Percentiles rank a stretch among this genome's conserved stretches.
Evolutionary conservation across 92 coral and sea anemone species (phyloP).

Genomic region (Zoanthus solanderi): DNA sequence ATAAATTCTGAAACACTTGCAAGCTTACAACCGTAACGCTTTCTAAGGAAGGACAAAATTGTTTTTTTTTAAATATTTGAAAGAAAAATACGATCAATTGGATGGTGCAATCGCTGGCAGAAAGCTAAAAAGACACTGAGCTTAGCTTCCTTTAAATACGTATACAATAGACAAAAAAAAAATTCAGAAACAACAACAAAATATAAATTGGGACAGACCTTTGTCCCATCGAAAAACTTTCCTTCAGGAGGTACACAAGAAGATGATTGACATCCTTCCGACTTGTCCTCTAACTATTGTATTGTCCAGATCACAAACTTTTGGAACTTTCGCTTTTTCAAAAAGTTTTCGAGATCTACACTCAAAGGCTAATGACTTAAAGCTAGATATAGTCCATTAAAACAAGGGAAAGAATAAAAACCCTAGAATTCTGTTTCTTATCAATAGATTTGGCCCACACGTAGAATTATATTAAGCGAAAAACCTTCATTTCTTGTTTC

Average conservation of each 20-base stretch:
- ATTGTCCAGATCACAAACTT: background rate
- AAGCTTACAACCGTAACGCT: slow-evolving; percentile 1
- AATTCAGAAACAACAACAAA: background rate
- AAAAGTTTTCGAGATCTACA: background rate
- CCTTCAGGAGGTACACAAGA: slow-evolving; percentile 14
- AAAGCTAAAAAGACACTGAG: background rate
- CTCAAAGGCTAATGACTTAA: slow-evolving; percentile 3
- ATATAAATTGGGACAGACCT: background rate
- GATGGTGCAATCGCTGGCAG: background rate
- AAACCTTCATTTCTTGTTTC: slow-evolving; percentile 3
- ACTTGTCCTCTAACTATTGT: background rate
- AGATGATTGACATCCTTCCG: background rate
- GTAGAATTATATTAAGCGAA: background rate
- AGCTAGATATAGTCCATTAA: slow-evolving; percentile 7
- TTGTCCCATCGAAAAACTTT: background rate
- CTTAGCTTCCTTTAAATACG: background rate
- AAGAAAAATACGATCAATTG: slow-evolving; percentile 1
- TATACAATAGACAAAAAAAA: background rate
- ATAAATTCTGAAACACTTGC: background rate
- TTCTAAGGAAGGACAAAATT: background rate
- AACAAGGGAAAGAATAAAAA: background rate
- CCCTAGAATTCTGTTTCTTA: slow-evolving; percentile 6
- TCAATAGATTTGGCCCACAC: slow-evolving; percentile 6
- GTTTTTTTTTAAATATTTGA: background rate
- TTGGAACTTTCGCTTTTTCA: slow-evolving; percentile 2